Percentiles rank a stretch among this genome's conserved stretches.
phyloP scores from a whole-genome alignment of 2,797 vertebrate species.

The Menidia menidia region DNA sequence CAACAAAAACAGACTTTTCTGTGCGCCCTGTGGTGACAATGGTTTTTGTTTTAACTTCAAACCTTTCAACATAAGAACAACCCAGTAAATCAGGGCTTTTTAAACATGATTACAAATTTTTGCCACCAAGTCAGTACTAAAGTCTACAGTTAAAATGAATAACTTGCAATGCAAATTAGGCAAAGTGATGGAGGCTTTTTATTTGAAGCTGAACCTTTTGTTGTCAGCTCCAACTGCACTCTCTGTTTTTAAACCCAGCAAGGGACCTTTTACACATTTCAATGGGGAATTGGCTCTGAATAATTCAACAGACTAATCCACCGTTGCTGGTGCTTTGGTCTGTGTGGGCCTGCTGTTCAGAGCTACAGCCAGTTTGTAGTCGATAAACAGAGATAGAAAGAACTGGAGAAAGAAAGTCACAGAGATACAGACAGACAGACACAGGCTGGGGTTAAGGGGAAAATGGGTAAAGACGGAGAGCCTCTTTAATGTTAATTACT shows the following conservation, averaged over 20 bases:
- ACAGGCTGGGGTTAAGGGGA: constrained; percentile 36
- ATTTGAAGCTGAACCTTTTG: constrained; percentile 83
- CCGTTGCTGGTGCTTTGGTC: constrained; percentile 78
- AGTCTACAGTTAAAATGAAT: constrained; percentile 75
- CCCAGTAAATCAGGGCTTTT: constrained; percentile 58
- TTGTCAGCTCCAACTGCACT: constrained; percentile 81
- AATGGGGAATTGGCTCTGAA: constrained; percentile 82
- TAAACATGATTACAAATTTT: constrained; percentile 65
- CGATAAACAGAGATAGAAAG: constrained; percentile 62
- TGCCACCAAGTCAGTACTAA: constrained; percentile 69
- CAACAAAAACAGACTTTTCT: constrained; percentile 56
- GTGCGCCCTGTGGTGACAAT: constrained; percentile 65
- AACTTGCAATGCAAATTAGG: constrained; percentile 80
- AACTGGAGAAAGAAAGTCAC: constrained; percentile 53
- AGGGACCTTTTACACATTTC: constrained; percentile 85
- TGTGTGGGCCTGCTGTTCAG: constrained; percentile 77
- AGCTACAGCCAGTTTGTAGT: constrained; percentile 67
- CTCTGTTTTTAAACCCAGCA: constrained; percentile 81
- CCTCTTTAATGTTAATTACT: constrained; percentile 67
- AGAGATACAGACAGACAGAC: constrained; percentile 53
- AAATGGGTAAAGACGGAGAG: constrained; percentile 41
- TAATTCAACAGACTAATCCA: constrained; percentile 84
- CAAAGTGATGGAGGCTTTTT: constrained; percentile 73
- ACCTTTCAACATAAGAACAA: constrained; percentile 59
- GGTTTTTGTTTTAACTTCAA: constrained; percentile 74